Percentiles rank a stretch among this genome's conserved stretches.
These are phyloP conservation scores for Gortyna flavago DNA, from an alignment of 2,888 invertebrate species.

Conservation along the genomic window DNA sequence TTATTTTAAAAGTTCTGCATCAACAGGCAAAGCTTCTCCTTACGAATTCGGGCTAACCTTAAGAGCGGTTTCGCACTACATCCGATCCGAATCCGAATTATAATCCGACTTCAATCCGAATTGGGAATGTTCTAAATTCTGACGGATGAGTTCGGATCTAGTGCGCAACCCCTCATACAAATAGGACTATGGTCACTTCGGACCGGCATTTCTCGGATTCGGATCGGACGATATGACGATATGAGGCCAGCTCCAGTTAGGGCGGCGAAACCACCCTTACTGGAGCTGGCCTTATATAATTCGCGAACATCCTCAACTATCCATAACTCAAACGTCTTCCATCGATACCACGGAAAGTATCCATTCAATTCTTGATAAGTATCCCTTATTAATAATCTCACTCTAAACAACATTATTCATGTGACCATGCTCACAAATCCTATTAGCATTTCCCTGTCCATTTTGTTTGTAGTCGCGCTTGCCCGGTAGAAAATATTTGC, in stretches of 20 bases:
- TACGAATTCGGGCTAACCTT: too few relatives aligned
- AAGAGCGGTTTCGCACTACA: too few relatives aligned
- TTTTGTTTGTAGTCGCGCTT: constrained; percentile 59
- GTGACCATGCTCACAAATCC: constrained; percentile 66
- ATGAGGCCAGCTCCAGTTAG: too few relatives aligned
- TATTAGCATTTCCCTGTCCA: constrained; percentile 67
- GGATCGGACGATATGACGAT: too few relatives aligned
- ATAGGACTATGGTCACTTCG: too few relatives aligned
- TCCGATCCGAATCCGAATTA: too few relatives aligned
- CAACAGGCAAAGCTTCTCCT: background rate
- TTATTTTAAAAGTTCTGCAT: background rate
- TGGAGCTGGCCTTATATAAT: background rate
- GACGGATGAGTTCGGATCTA: too few relatives aligned
- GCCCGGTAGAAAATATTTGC: constrained; percentile 60
- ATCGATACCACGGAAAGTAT: constrained; percentile 48
- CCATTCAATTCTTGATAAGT: constrained; percentile 56
- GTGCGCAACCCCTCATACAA: too few relatives aligned
- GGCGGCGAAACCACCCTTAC: too few relatives aligned
- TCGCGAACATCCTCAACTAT: constrained; percentile 12
- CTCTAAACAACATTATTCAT: constrained; percentile 70
- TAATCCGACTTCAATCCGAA: too few relatives aligned
- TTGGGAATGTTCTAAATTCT: too few relatives aligned
- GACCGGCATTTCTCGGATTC: too few relatives aligned
- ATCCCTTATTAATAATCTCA: constrained; percentile 63
- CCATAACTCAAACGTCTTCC: constrained; percentile 24